Evolutionary conservation across 2,113 vertebrate species (phyloP).

Genomic region (Budorcas taxicolor): DNA sequence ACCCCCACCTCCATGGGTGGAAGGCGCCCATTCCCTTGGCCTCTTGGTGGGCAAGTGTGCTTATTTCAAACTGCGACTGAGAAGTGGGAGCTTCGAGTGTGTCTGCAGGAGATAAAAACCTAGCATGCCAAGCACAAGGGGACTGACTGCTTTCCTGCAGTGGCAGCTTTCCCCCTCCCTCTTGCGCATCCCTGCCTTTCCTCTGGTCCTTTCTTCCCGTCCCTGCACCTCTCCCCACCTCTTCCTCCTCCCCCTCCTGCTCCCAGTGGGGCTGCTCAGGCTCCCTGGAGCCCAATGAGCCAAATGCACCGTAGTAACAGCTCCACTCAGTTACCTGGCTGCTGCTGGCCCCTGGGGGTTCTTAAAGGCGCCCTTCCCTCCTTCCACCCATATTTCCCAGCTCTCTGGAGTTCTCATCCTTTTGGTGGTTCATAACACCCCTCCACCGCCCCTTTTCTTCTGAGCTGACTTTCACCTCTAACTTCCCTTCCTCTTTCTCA

Average conservation of each 20-base stretch:
- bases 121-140: neutral
- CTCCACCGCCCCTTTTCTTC: neutral
- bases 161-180: fast-evolving
- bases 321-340: neutral
- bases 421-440: neutral
- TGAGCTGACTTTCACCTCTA: neutral
- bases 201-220: neutral
- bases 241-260: fast-evolving
- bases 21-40: neutral
- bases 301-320: neutral
- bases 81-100: neutral
- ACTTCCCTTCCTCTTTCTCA: neutral
- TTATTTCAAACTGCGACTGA: neutral
- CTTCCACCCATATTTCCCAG: neutral
- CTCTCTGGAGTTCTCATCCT: neutral
- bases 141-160: neutral
- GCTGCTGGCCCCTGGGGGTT: neutral
- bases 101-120: neutral
- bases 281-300: neutral
- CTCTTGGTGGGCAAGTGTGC: neutral
- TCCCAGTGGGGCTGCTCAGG: neutral
- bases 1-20: neutral
- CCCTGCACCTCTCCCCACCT: no score
- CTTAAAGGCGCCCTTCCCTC: neutral
- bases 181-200: neutral